Percentiles rank a stretch among this genome's conserved stretches.
These are phyloP conservation scores for Aelia acuminata DNA, from an alignment of 2,888 invertebrate genomes.

Conservation along the genomic window DNA sequence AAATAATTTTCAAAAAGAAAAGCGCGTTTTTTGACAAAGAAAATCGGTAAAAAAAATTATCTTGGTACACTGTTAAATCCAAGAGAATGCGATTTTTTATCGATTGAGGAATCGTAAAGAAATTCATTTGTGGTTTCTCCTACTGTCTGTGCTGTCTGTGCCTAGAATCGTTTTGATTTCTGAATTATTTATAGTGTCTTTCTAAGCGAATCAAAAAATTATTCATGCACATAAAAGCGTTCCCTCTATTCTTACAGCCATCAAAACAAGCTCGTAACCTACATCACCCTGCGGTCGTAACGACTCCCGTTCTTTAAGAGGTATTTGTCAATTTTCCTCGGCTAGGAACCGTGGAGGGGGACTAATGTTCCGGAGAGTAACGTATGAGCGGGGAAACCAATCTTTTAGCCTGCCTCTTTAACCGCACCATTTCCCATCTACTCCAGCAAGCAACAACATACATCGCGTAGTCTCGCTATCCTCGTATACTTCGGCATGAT, in stretches of 20 bases:
- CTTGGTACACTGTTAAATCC: no score
- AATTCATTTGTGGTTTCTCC: no score
- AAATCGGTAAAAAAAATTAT: no score
- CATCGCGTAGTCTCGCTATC: not conserved
- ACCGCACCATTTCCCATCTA: conserved; percentile 16
- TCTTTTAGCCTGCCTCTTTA: conserved; percentile 42
- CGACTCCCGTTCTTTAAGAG: not conserved
- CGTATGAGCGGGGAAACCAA: not conserved
- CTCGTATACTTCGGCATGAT: not conserved
- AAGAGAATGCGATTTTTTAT: no score
- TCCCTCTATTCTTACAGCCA: not conserved
- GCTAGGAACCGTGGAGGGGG: not conserved
- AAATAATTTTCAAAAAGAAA: no score
- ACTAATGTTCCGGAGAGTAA: not conserved
- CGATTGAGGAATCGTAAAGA: no score
- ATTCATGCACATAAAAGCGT: no score
- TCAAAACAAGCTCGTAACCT: not conserved
- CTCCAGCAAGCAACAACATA: not conserved
- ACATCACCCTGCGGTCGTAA: not conserved
- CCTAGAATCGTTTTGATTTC: not conserved
- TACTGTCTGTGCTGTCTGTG: no score
- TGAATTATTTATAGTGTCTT: no score
- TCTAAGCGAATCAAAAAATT: no score
- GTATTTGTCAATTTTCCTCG: conserved; percentile 27
- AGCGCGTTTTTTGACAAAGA: no score